Evolutionary conservation across 2,797 vertebrate species (phyloP).

Genomic region (Leuciscus waleckii): DNA sequence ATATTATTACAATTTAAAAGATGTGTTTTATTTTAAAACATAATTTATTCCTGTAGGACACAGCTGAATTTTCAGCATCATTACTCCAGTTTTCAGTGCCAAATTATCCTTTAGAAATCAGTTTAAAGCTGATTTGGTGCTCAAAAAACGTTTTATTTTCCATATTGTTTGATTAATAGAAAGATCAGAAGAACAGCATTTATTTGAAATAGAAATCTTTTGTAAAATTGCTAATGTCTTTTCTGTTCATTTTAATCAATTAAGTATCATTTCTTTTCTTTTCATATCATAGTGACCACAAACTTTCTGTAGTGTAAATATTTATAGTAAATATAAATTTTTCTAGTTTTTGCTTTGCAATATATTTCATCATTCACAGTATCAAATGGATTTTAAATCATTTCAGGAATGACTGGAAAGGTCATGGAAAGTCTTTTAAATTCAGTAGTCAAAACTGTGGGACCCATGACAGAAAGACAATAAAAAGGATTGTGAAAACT

Average conservation of each 20-base stretch:
- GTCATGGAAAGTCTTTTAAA: background rate
- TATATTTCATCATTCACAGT: background rate
- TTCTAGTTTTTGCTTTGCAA: background rate
- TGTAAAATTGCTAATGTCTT: no score
- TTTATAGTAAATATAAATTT: background rate
- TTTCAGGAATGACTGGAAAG: background rate
- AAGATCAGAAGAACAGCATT: background rate
- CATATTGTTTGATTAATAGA: background rate
- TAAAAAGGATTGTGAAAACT: background rate
- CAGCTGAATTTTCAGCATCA: no score
- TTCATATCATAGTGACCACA: background rate
- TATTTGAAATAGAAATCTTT: background rate
- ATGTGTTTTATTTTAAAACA: background rate
- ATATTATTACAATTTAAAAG: background rate
- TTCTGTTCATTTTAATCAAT: background rate
- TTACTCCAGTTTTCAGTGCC: no score
- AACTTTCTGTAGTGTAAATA: background rate
- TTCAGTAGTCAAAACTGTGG: background rate
- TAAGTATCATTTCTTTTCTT: background rate
- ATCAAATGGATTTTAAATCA: background rate
- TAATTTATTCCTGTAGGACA: background rate
- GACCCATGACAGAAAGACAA: background rate
- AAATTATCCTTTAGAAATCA: no score
- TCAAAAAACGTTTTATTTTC: background rate
- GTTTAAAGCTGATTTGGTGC: no score